Evolutionary conservation across 2,888 invertebrate species (phyloP).

Genomic region (Brachyptera risi): DNA sequence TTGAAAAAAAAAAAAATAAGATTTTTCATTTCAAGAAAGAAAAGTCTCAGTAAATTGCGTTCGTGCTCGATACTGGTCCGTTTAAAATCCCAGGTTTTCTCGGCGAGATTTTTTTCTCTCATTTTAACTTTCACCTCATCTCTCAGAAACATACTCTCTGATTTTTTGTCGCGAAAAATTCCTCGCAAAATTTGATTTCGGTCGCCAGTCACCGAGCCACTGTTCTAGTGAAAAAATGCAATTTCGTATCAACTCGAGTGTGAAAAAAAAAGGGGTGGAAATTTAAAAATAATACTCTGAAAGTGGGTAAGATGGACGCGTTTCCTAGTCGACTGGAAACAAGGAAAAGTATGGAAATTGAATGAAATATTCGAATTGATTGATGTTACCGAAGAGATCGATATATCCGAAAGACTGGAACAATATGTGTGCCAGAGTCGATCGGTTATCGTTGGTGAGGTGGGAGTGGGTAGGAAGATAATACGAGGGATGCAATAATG

Average conservation of each 20-base stretch:
- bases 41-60: neutral
- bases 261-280: slow-evolving; percentile 1
- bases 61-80: neutral
- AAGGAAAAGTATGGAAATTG: slow-evolving; percentile 6
- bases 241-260: slow-evolving; percentile 6
- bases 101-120: neutral
- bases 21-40: neutral
- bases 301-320: slow-evolving; percentile 20
- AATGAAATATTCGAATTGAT: slow-evolving; percentile 20
- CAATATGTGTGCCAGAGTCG: too few relatives aligned
- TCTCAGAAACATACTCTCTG: neutral
- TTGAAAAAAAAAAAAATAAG: slow-evolving; percentile 11
- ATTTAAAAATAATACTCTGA: slow-evolving; percentile 18
- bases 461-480: neutral
- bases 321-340: neutral
- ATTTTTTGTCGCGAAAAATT: slow-evolving; percentile 9
- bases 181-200: slow-evolving; percentile 18
- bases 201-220: slow-evolving; percentile 20
- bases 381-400: slow-evolving; percentile 9
- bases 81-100: neutral
- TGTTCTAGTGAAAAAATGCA: slow-evolving; percentile 17
- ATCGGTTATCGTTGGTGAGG: too few relatives aligned
- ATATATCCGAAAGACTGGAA: slow-evolving; percentile 2
- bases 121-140: neutral
- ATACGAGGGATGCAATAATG: too few relatives aligned